Evolutionary conservation across 2,888 invertebrate species (phyloP).

Genomic region (Synergus umbraculus): DNA sequence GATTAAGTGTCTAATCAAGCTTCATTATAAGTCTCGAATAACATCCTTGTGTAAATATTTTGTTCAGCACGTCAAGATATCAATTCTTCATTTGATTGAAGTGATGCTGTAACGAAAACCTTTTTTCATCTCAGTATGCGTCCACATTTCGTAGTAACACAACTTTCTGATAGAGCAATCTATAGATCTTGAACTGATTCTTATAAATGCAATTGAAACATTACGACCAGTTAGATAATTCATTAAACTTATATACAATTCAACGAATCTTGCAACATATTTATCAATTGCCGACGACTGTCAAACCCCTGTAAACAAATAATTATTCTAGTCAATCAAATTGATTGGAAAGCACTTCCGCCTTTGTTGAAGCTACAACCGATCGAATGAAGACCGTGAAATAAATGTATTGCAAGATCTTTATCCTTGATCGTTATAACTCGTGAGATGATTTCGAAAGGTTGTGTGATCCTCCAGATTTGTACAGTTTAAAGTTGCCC

Average conservation of each 20-base stretch:
- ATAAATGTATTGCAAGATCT: not conserved
- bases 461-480: conserved; percentile 13
- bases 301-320: not conserved
- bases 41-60: not conserved
- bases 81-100: conserved; percentile 7
- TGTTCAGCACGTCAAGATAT: not conserved
- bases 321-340: not conserved
- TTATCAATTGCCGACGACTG: not conserved
- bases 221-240: not conserved
- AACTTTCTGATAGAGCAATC: not conserved
- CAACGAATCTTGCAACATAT: not conserved
- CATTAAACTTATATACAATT: not conserved
- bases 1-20: not conserved
- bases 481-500: conserved; percentile 24
- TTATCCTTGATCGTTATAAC: conserved; percentile 31
- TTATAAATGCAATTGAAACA: not conserved
- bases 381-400: not conserved
- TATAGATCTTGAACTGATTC: not conserved
- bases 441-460: conserved; percentile 19
- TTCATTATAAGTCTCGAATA: conserved; percentile 4
- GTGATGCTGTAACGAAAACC: not conserved
- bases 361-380: not conserved
- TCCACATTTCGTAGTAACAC: not conserved
- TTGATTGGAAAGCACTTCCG: not conserved
- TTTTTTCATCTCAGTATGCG: not conserved